Evolutionary conservation across 2,113 vertebrate species (phyloP).

Genomic region (Hyaena hyaena): DNA sequence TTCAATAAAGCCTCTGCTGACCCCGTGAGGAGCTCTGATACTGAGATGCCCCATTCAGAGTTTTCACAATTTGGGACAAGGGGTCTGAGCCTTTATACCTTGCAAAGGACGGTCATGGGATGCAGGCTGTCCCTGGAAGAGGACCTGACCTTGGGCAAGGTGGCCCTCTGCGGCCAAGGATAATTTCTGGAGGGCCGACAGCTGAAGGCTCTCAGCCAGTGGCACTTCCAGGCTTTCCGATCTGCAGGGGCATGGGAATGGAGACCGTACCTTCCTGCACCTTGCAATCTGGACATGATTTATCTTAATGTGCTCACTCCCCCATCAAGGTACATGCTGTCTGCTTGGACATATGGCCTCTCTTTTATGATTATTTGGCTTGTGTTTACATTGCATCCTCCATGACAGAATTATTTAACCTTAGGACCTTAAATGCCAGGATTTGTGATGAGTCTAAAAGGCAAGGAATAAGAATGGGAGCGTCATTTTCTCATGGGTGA

Average conservation of each 20-base stretch:
- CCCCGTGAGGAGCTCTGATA: background rate
- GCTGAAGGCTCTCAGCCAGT: background rate
- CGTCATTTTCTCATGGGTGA: background rate
- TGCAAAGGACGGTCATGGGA: background rate
- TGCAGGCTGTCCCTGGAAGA: background rate
- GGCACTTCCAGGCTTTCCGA: background rate
- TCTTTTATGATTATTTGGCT: background rate
- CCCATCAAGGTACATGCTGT: background rate
- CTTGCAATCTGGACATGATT: slow-evolving; percentile 18
- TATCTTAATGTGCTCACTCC: background rate
- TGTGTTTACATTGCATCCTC: background rate
- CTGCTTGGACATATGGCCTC: slow-evolving; percentile 8
- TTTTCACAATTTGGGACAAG: background rate
- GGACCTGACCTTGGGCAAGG: background rate
- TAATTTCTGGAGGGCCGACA: background rate
- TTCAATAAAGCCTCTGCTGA: background rate
- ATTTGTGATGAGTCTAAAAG: background rate
- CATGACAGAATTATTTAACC: background rate
- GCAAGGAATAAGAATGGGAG: background rate
- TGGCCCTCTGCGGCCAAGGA: background rate
- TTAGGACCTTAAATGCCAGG: background rate
- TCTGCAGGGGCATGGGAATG: background rate
- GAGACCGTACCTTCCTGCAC: background rate
- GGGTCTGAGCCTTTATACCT: background rate
- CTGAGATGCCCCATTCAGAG: background rate